phyloP scores from a whole-genome alignment of 2,888 invertebrate genomes.

The Nephrotoma appendiculata region DNA sequence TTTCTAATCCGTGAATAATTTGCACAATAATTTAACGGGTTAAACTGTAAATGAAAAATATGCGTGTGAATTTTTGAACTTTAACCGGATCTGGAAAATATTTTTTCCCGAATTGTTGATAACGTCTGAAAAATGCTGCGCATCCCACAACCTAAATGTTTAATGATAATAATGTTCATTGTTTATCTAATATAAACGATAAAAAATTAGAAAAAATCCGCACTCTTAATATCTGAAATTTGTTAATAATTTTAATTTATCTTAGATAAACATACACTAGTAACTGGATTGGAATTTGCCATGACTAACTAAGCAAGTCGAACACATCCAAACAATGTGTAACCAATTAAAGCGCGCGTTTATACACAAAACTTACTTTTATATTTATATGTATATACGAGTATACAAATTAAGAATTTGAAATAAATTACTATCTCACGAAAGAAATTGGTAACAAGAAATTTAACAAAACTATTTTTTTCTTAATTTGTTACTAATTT shows the following conservation, averaged over 20 bases:
- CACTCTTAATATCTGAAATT: neutral
- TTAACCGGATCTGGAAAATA: neutral
- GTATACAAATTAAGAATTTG: neutral
- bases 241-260: neutral
- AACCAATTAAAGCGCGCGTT: neutral
- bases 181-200: neutral
- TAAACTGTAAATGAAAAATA: neutral
- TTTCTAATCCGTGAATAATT: neutral
- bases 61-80: neutral
- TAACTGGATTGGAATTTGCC: neutral
- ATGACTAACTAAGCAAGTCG: neutral
- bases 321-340: neutral
- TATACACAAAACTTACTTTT: neutral
- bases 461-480: neutral
- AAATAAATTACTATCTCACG: constrained; percentile 1
- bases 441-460: constrained; percentile 4
- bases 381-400: neutral
- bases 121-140: neutral
- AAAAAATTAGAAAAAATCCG: neutral
- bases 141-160: neutral
- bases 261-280: neutral
- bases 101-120: neutral
- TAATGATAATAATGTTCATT: neutral
- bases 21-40: neutral
- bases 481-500: neutral